These are phyloP conservation scores for Pluvianellus socialis DNA, from an alignment of 2,113 vertebrate genomes.

Conservation along the genomic window DNA sequence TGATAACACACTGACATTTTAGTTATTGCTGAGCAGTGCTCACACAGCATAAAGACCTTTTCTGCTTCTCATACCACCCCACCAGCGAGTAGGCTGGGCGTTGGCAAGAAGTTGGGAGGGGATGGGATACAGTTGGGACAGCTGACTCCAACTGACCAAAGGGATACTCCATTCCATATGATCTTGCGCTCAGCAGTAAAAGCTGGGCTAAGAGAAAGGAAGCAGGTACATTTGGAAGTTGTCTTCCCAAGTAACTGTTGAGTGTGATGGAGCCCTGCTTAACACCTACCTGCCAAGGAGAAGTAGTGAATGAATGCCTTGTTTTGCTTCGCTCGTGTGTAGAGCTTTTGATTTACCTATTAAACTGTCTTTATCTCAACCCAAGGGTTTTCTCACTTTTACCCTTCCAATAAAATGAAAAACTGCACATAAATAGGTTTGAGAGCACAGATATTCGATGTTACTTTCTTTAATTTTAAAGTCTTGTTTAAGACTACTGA, in stretches of 20 bases:
- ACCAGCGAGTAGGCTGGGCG: neutral
- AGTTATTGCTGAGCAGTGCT: neutral
- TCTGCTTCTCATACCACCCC: accelerated
- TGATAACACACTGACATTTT: neutral
- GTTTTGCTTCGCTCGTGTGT: neutral
- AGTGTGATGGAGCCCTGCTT: neutral
- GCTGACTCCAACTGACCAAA: no score
- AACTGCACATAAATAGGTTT: neutral
- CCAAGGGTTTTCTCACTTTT: neutral
- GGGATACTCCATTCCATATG: neutral
- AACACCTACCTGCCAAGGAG: neutral
- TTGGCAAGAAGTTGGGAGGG: neutral
- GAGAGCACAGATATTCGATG: neutral
- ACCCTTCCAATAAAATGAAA: neutral
- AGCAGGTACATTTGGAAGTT: accelerated
- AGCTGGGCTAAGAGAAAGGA: neutral
- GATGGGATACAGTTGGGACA: neutral
- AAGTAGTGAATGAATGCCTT: neutral
- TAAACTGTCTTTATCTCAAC: neutral
- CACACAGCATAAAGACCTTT: accelerated
- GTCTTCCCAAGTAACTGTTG: neutral
- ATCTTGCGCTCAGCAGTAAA: neutral
- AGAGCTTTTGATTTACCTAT: neutral
- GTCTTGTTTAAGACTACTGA: neutral
- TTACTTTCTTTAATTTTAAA: neutral